phyloP scores from a whole-genome alignment of 2,113 vertebrate genomes.

The Sturnira hondurensis region DNA sequence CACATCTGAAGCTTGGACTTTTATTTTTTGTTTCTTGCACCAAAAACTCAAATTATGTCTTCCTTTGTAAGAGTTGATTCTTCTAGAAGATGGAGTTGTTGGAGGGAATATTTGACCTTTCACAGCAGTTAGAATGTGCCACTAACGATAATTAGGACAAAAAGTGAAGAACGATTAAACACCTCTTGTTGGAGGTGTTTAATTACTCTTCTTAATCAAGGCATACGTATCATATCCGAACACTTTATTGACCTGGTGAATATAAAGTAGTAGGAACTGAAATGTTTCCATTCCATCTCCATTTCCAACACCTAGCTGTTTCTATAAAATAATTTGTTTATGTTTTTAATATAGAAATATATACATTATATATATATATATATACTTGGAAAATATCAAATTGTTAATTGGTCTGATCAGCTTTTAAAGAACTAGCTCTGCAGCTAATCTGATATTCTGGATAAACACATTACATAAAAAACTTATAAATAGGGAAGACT shows the following conservation, averaged over 20 bases:
- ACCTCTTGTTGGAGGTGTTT: not conserved
- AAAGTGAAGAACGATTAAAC: not conserved
- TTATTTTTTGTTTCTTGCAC: not conserved
- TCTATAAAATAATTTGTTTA: not conserved
- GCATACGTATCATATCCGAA: not conserved
- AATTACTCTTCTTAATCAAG: constrained; percentile 23
- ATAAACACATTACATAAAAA: not conserved
- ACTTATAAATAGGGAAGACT: not conserved
- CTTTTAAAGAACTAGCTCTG: constrained; percentile 23
- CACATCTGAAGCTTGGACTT: not conserved
- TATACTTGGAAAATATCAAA: not conserved
- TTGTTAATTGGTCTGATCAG: not conserved
- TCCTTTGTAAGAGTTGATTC: not conserved
- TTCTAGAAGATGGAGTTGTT: constrained; percentile 15
- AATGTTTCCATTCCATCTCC: not conserved
- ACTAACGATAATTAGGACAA: constrained; percentile 19
- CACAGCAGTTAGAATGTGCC: constrained; percentile 3
- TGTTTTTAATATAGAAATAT: not conserved
- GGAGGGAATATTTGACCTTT: not conserved
- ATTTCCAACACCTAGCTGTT: not conserved
- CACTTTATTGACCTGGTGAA: not conserved
- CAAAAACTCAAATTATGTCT: not conserved
- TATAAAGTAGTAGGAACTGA: not conserved
- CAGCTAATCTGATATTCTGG: not conserved
- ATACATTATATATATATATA: not conserved